These are phyloP conservation scores for Dicrurus megarhynchus DNA, from an alignment of 2,113 vertebrate species.

Conservation along the genomic window DNA sequence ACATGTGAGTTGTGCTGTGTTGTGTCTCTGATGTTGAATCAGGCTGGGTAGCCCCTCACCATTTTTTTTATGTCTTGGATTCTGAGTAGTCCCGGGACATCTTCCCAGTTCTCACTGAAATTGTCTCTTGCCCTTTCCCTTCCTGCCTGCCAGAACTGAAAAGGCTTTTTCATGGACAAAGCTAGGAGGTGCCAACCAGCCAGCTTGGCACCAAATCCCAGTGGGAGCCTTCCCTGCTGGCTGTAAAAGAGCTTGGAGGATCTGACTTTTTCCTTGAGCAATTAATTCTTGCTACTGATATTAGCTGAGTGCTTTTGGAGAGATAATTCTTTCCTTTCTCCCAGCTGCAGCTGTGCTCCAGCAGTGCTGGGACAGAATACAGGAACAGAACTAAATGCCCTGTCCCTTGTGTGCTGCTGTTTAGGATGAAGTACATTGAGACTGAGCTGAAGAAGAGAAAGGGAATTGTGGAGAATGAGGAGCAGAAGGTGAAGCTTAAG, in stretches of 20 bases:
- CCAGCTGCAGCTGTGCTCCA: not conserved
- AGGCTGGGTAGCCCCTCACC: not conserved
- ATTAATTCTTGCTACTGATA: not conserved
- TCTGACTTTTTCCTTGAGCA: not conserved
- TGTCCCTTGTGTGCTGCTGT: not conserved
- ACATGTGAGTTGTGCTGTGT: constrained; percentile 82
- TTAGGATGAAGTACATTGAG: constrained; percentile 99
- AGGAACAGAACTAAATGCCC: not conserved
- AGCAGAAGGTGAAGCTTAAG: constrained; percentile 90
- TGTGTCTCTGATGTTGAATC: not conserved
- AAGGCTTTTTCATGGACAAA: not conserved
- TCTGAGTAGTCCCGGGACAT: not conserved
- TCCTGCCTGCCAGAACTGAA: not conserved
- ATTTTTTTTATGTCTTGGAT: not conserved
- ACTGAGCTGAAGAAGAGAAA: constrained; percentile 97
- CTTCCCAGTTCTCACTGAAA: not conserved
- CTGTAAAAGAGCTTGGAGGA: not conserved
- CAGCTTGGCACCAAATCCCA: not conserved
- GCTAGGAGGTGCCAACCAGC: not conserved
- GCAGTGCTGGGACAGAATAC: not conserved
- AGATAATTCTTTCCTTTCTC: not conserved
- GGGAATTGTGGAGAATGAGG: constrained; percentile 89
- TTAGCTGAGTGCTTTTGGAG: not conserved
- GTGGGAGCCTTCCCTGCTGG: not conserved
- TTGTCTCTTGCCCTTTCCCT: not conserved